Evolutionary conservation across 2,113 vertebrate species (phyloP), one percentile per base, ranked within the genome.

Genomic region (Indicator indicator): DNA sequence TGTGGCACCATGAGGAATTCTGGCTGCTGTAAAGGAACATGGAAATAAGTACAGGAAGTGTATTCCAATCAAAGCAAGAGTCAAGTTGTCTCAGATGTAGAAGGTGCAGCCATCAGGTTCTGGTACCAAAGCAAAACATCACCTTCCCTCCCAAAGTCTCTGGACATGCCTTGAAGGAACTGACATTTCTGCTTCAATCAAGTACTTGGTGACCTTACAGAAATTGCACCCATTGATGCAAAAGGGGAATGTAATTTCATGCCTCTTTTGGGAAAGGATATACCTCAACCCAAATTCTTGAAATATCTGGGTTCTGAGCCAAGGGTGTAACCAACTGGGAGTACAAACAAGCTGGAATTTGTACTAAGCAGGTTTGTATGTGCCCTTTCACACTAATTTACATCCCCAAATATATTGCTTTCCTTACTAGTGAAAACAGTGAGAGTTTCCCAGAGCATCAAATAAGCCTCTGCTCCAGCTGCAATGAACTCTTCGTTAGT

Each of bases 331-430:
- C 91, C 94, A 89, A 71, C 80, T 16, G 12, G 86, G 70, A 94
- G 74, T 58, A 96, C 88, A 96, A 95, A 96, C 94, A 95, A 95
- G 86, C 74, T 78, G 86, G 95, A 96, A 95, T 94, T 90, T 90
- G 93, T 93, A 92, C n/a, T 60, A 74, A 77, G 63, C 24, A 71
- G 79, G 88, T 65, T 74, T 76, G 63, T 70, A 84, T 73, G 79
- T 86, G 89, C 96, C 87, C 23, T 44, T 89, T 85, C 69, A 86
- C 65, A 44, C 30, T 63, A 44, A 89, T 65, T 86, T 54, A 77
- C 46, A 19, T 48, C 69, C 27, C 24, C 15, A 89, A 86, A 60
- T 54, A 14, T 8, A 42, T 1, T 54, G 70, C 50, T 71, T 84
- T 74, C 69, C 50, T 79, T n/a, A 64, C 58, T 67, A 90, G 9